Conservation (phyloP, 2,113 vertebrate genomes). For the Scomber scombrus region DNA sequence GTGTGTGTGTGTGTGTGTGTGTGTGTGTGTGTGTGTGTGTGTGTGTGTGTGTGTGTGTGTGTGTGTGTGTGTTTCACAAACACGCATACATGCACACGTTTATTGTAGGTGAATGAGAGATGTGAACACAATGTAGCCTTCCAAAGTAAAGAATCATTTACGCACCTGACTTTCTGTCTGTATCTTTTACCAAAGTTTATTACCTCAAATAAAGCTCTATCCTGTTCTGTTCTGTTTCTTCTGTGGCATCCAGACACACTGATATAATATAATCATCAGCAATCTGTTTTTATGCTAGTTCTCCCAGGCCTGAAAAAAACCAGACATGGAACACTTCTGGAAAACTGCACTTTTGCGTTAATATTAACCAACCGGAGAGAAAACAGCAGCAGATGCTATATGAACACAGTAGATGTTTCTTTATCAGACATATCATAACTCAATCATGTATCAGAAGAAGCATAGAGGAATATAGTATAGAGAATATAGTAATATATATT, state of each 20-base stretch:
- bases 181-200: not conserved
- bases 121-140: not conserved
- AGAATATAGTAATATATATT: too few species aligned
- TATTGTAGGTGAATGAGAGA: too few species aligned
- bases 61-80: too few species aligned
- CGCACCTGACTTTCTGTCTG: not conserved
- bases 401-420: not conserved
- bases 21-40: not conserved
- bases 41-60: not conserved
- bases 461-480: too few species aligned
- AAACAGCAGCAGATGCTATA: not conserved
- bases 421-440: not conserved
- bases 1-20: slow-evolving; percentile 12
- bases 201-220: slow-evolving; percentile 12
- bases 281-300: slow-evolving; percentile 6
- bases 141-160: not conserved
- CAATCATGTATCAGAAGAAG: not conserved
- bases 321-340: not conserved
- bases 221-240: slow-evolving; percentile 16
- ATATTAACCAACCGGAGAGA: not conserved
- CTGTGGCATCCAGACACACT: slow-evolving; percentile 19
- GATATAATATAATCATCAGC: slow-evolving; percentile 21
- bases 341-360: not conserved
- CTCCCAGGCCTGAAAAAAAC: slow-evolving; percentile 11
- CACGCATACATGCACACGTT: too few species aligned